Evolutionary conservation across 2,113 vertebrate genomes (phyloP), one percentile per base, ranked within the genome.

Genomic region (Ceyx margarethae): DNA sequence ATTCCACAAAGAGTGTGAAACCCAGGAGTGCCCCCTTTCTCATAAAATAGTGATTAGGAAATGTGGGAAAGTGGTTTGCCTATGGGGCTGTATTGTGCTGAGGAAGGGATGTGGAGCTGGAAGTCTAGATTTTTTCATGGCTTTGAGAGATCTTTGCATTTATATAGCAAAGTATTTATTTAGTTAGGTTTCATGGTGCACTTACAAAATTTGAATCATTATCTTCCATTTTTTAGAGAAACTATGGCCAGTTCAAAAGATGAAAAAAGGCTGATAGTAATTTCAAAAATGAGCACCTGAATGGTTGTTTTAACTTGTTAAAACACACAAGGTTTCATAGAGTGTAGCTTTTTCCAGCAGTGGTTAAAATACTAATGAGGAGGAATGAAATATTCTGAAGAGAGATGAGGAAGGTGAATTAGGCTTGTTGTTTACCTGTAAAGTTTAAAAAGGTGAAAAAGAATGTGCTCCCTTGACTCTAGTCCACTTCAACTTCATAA

Each of bases 371-470:
- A 76, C 73, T 93, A 23, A 77, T 21, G 11, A 75, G 33, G 23
- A 87, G 18, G 56, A 81, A 90, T 65, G 17, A 71, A 82, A 60
- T 85, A 82, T 64, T 81, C 58, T 2, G 1, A 58, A 60, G 42
- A 67, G 37, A 51, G 20, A 43, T 79, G 33, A 77, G 31, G 18
- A 73, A 64, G 54, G 40, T 64, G 21, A 67, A 66, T 74, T 69
- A 60, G 58, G 22, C 42, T 81, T 85, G 31, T 3, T 82, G n/a
- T 67, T 79, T 93, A 75, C 62, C 50, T 79, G 25, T 68, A 5
- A 79, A 74, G 57, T 76, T 82, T 64, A 82, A 87, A 85, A 93
- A 71, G 40, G 16, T 68, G 58, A 82, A 75, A 88, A 90, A 58
- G 37, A 65, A 78, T 58, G 10, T 67, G 31, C 81, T 78, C 26